Conservation (phyloP, 2,888 invertebrate genomes). For the Ichneumoninae sp. region DNA sequence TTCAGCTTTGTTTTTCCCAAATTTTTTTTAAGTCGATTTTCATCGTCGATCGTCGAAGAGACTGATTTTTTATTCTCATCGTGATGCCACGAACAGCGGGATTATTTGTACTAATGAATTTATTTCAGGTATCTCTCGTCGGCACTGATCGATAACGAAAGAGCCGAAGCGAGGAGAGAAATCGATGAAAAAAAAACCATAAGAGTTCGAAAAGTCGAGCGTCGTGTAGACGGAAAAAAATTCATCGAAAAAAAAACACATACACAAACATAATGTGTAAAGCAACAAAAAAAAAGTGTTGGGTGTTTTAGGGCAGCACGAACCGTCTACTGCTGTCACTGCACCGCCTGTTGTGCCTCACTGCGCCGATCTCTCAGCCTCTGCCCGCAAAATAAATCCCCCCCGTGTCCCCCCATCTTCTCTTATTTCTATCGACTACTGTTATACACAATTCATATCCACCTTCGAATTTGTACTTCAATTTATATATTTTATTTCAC, state of each 20-base stretch:
- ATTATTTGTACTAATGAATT: conserved; percentile 75
- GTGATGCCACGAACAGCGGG: conserved; percentile 58
- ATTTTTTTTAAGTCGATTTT: background rate
- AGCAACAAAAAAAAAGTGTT: conserved; percentile 54
- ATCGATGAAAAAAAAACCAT: conserved; percentile 42
- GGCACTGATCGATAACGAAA: conserved; percentile 55
- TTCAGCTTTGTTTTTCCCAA: background rate
- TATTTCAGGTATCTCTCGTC: conserved; percentile 74
- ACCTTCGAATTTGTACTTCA: conserved; percentile 13
- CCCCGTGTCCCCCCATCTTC: conserved; percentile 27
- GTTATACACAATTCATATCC: conserved; percentile 29
- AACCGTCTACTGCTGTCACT: conserved; percentile 74
- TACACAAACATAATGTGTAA: conserved; percentile 64
- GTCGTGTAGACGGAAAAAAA: conserved; percentile 65
- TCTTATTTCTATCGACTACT: conserved; percentile 47
- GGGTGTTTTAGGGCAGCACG: conserved; percentile 66
- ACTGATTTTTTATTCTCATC: conserved; percentile 12
- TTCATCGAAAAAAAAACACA: conserved; percentile 62
- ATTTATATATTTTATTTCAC: conserved; percentile 22
- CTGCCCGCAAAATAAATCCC: conserved; percentile 37
- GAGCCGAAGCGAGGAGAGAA: conserved; percentile 47
- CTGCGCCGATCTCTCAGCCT: conserved; percentile 59
- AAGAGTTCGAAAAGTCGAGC: conserved; percentile 37
- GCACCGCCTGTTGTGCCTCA: conserved; percentile 78
- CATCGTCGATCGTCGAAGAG: background rate